phyloP scores from a whole-genome alignment of 2,888 invertebrate species.

The Microplitis manilae region DNA sequence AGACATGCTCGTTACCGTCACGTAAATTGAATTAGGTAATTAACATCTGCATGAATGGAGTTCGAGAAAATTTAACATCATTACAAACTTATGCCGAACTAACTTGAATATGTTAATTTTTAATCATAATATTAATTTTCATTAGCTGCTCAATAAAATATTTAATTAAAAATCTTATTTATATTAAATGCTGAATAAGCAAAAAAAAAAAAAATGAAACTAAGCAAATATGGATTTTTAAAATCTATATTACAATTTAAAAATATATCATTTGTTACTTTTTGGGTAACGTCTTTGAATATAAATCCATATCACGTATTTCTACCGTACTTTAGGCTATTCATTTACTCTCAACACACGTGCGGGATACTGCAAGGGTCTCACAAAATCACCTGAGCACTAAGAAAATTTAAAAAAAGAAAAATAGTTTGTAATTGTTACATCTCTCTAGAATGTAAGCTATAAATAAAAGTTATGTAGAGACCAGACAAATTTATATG shows the following conservation, averaged over 20 bases:
- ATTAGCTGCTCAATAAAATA: too few relatives aligned
- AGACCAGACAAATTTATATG: too few relatives aligned
- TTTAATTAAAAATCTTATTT: too few relatives aligned
- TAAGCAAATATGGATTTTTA: too few relatives aligned
- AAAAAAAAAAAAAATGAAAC: too few relatives aligned
- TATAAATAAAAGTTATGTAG: too few relatives aligned
- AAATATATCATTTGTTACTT: not conserved
- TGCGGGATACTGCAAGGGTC: not conserved
- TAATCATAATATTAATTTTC: too few relatives aligned
- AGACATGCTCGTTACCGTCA: not conserved
- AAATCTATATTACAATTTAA: not conserved
- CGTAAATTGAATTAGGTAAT: constrained; percentile 5
- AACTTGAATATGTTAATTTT: not conserved
- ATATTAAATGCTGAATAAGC: too few relatives aligned
- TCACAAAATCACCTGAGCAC: not conserved
- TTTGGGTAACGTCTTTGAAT: constrained; percentile 1
- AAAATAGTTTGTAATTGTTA: not conserved
- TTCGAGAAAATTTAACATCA: not conserved
- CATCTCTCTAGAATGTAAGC: too few relatives aligned
- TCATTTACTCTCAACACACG: constrained; percentile 11
- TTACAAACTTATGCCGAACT: not conserved
- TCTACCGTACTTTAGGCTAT: constrained; percentile 10
- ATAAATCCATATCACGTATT: constrained; percentile 31
- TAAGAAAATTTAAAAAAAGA: not conserved
- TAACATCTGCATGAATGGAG: not conserved